Evolutionary conservation across 2,113 vertebrate genomes (phyloP), one percentile per base, ranked within the genome.

Genomic region (Grus americana): DNA sequence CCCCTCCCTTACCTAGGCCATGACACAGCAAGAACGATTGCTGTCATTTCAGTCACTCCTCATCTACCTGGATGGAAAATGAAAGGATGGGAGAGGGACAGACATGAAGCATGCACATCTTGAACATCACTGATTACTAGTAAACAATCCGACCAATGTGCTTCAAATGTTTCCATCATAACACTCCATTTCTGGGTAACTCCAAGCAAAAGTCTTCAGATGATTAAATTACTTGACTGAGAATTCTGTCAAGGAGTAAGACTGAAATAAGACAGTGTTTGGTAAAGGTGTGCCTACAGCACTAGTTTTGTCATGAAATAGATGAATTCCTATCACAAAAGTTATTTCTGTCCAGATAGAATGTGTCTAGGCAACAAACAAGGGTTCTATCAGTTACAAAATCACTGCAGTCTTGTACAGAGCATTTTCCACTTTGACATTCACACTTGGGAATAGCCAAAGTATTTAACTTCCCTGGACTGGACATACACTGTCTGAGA

Each of bases 91-190:
- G 29, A 81, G 44, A 59, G 29, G 49, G 26, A 75, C 26, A 87
- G 59, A 90, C 0, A 0, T 52, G 49, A 94, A 89, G 21, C 32
- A 32, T 12, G 27, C 0, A 5, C 0, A 0, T 55, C 78, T 67
- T 47, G 57, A 79, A 85, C 21, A 36, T 34, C 52, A 34, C 4
- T 12, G n/a, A 74, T 44, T 61, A 70, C 24, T 15, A 50, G 42
- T 30, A 71, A 46, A 47, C 47, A 63, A 59, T 40, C 73, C 74
- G 26, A 89, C 12, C 44, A 67, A 72, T 3, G 26, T 15, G 40
- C 34, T 87, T 91, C 15, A 47, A 49, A 75, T 12, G 15, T 34
- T 87, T 36, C 52, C n/a, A 80, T 15, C 6, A 4, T 21, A 74
- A 65, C 23, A 26, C 22, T 71, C 16, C 11, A 30, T 57, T 88